A percentile compares a stretch with the other conserved stretches of the same genome.
phyloP scores from a whole-genome alignment of 2,888 invertebrate genomes.

The Thecophora atra region DNA sequence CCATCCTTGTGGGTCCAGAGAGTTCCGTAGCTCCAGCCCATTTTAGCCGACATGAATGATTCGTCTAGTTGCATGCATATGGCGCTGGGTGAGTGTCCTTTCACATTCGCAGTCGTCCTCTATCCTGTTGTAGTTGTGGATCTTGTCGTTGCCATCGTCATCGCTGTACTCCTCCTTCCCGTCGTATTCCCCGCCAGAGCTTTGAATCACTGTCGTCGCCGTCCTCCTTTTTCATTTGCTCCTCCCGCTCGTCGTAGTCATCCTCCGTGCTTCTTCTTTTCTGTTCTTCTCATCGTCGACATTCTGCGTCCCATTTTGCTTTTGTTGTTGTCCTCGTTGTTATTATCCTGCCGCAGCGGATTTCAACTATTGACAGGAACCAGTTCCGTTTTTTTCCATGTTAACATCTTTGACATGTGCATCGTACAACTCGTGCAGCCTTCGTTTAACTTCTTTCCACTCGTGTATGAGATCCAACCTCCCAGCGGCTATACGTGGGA shows the following conservation, averaged over 20 bases:
- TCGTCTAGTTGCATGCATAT: background rate
- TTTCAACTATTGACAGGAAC: constrained; percentile 25
- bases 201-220: background rate
- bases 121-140: no score
- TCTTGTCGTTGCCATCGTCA: background rate
- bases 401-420: background rate
- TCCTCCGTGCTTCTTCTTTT: background rate
- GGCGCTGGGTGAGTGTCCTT: background rate
- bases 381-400: background rate
- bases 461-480: no score
- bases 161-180: background rate
- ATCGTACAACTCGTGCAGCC: background rate
- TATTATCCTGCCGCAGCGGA: constrained; percentile 13
- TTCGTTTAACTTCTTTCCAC: no score
- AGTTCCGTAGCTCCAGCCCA: background rate
- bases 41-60: no score
- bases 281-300: constrained; percentile 20
- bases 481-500: background rate
- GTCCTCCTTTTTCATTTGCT: background rate
- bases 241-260: background rate
- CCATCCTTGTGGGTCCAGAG: background rate
- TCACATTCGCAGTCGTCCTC: background rate
- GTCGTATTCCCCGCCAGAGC: background rate
- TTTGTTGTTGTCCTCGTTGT: constrained; percentile 21
- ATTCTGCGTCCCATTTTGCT: constrained; percentile 1